Conservation (phyloP, 2,888 invertebrate species). For the Cerastis rubricosa region DNA sequence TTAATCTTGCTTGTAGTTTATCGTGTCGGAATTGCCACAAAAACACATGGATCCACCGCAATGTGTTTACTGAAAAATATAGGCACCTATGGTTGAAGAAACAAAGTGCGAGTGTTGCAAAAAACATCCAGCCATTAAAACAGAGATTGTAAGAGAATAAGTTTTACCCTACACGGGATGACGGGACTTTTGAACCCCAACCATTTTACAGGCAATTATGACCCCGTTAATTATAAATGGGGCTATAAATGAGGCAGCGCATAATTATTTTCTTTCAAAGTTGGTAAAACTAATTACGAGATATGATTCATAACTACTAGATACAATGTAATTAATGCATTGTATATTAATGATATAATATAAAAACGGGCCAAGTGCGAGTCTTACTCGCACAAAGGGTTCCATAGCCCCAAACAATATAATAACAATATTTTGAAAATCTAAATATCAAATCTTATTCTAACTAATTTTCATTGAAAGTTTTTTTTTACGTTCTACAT, state of each 20-base stretch:
- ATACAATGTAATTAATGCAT: conserved; percentile 5
- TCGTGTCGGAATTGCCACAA: neutral
- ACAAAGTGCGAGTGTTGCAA: neutral
- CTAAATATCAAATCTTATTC: no score
- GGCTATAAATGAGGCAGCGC: conserved; percentile 28
- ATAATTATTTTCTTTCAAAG: conserved; percentile 42
- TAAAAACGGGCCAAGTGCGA: no score
- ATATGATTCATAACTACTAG: conserved; percentile 2
- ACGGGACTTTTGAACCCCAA: conserved; percentile 43
- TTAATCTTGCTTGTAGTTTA: neutral
- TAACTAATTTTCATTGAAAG: no score
- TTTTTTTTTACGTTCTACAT: no score
- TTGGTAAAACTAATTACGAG: conserved; percentile 31
- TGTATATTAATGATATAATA: neutral
- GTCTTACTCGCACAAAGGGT: no score
- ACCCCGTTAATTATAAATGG: conserved; percentile 45
- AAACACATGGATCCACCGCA: neutral
- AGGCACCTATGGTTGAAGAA: neutral
- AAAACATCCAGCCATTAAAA: conserved; percentile 8
- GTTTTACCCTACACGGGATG: conserved; percentile 23
- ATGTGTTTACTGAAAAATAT: neutral
- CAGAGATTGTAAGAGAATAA: conserved; percentile 17
- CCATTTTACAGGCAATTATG: conserved; percentile 54
- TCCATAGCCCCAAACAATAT: no score
- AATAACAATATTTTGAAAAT: no score